These are phyloP conservation scores for Phalacrocorax carbo DNA, from an alignment of 2,113 vertebrate genomes.

Conservation along the genomic window DNA sequence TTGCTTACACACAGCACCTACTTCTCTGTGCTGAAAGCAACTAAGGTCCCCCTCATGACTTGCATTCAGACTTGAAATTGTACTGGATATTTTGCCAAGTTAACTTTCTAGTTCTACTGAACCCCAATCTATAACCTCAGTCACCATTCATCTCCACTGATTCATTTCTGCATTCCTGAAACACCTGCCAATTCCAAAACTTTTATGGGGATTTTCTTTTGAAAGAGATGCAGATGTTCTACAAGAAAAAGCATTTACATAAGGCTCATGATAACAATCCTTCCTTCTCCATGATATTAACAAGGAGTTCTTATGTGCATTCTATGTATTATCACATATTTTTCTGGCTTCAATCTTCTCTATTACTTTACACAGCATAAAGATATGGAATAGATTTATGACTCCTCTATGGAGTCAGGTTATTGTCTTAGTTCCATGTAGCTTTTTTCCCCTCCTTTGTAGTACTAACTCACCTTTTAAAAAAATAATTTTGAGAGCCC, in stretches of 20 bases:
- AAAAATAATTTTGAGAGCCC: background rate
- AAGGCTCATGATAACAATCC: background rate
- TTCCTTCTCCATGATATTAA: background rate
- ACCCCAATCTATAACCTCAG: background rate
- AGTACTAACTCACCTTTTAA: background rate
- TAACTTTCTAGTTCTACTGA: background rate
- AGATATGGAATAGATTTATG: background rate
- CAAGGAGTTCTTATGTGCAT: background rate
- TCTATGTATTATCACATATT: background rate
- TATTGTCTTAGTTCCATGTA: background rate
- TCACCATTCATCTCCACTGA: background rate
- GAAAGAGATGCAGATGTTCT: background rate
- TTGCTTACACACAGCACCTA: background rate
- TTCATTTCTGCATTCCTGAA: background rate
- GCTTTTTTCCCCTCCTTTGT: rapidly evolving
- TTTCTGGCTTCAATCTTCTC: background rate
- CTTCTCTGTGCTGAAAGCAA: background rate
- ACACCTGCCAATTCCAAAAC: background rate
- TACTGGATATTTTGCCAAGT: background rate
- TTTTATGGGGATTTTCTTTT: background rate
- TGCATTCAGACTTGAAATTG: background rate
- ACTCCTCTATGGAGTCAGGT: background rate
- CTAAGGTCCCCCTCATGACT: background rate
- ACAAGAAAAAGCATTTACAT: background rate
- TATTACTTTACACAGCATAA: background rate